Evolutionary conservation across 2,797 vertebrate genomes (phyloP), one percentile per base, ranked within the genome.

Genomic region (Halcyon leucocephala): DNA sequence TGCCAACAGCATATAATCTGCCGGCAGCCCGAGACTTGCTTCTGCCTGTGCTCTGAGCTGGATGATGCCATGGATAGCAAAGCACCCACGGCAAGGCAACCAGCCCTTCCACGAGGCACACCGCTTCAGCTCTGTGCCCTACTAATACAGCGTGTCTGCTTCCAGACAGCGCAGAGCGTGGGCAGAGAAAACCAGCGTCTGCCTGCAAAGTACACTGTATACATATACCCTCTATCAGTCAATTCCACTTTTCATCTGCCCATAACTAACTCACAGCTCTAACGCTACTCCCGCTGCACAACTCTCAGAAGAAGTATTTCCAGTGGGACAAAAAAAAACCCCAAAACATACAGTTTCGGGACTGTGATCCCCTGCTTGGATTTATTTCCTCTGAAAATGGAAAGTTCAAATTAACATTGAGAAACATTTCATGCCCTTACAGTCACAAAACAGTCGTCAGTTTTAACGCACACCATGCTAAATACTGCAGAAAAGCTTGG

Each of bases 101-200:
- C 9, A 86, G 78, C 31, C 48, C 46, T 54, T 8, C 9, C 29
- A 42, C 3, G 2, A 86, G 74, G 67, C 67, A 60, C 51, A 6
- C 14, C 4, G 1, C 0, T 0, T 12, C 6, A 80, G 67, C 82
- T 60, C 6, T 0, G 3, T 39, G 66, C 49, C 55, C 80, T 42
- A 0, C 6, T 20, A 65, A 39, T 6, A 25, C 35, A 44, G 84
- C 3, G 1, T 76, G 41, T 24, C 61, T 57, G 73, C 51, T 46
- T 46, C 62, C 86, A 74, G 67, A 18, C 60, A 52, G 82, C 69
- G 57, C 21, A 0, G 42, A 77, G 82, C 1, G 4, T 28, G 62
- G 86, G 83, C 77, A 93, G 83, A 35, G 42, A 41, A 66, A 58
- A 82, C 4, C 7, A 80, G 85, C 0, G 0, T 6, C 76, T 73